These are phyloP conservation scores for Drosophila hamatofila DNA, from an alignment of 2,888 invertebrate genomes.

Conservation along the genomic window DNA sequence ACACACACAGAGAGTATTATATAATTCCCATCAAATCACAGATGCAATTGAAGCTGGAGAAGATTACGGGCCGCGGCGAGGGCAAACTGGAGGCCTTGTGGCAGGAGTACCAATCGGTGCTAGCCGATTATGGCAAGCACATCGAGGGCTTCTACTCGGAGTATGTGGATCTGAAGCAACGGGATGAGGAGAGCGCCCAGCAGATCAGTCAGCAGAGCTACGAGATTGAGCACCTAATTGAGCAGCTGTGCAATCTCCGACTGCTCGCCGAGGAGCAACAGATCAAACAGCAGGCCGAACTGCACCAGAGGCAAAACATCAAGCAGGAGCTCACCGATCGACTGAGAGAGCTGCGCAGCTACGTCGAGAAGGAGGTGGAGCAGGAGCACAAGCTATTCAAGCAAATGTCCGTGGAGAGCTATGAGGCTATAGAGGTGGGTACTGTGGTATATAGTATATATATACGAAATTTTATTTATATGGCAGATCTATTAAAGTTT, in stretches of 20 bases:
- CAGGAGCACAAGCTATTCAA: slow-evolving; percentile 87
- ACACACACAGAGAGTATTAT: background rate
- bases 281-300: slow-evolving; percentile 85
- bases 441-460: no score
- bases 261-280: slow-evolving; percentile 86
- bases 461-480: no score
- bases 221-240: slow-evolving; percentile 82
- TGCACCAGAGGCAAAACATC: slow-evolving; percentile 85
- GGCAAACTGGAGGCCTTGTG: slow-evolving; percentile 86
- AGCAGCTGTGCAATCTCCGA: slow-evolving; percentile 84
- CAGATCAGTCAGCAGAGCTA: slow-evolving; percentile 83
- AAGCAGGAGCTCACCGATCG: slow-evolving; percentile 86
- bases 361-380: slow-evolving; percentile 86
- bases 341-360: slow-evolving; percentile 86
- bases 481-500: no score
- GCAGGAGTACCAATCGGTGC: slow-evolving; percentile 84
- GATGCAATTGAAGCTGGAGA: slow-evolving; percentile 84
- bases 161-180: slow-evolving; percentile 85
- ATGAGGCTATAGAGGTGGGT: slow-evolving; percentile 83
- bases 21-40: slow-evolving; percentile 41
- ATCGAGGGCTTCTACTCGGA: slow-evolving; percentile 85
- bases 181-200: slow-evolving; percentile 84
- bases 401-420: slow-evolving; percentile 88
- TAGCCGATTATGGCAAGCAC: slow-evolving; percentile 84
- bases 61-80: slow-evolving; percentile 85